Evolutionary conservation across 2,888 invertebrate species (phyloP).

Genomic region (Drosophila eohydei): DNA sequence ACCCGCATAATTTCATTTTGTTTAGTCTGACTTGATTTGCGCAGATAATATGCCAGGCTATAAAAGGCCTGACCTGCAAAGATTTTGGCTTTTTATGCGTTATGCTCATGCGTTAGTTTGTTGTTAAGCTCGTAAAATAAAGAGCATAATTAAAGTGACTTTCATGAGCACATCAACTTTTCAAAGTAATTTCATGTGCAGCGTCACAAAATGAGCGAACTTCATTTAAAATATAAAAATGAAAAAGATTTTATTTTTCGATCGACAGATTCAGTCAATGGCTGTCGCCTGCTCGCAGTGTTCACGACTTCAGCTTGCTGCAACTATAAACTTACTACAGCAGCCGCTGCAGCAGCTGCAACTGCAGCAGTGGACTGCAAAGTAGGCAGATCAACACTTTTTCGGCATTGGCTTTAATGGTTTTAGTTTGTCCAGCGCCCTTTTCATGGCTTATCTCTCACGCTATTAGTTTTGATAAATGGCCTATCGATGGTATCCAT

Average conservation of each 20-base stretch:
- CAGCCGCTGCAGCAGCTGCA: not conserved
- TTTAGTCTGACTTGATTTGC: conserved; percentile 41
- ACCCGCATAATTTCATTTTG: conserved; percentile 68
- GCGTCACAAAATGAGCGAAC: not conserved
- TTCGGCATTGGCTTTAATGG: conserved; percentile 43
- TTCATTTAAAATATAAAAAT: not conserved
- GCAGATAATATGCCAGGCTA: conserved; percentile 25
- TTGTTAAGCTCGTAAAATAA: conserved; percentile 36
- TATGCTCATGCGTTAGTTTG: conserved; percentile 37
- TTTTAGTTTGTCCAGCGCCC: conserved; percentile 35
- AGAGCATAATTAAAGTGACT: conserved; percentile 50
- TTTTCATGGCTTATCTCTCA: conserved; percentile 46
- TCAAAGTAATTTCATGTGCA: conserved; percentile 5
- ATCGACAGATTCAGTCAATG: not conserved
- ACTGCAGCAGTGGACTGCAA: conserved; percentile 3
- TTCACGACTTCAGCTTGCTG: conserved; percentile 8
- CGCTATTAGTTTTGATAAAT: conserved; percentile 74
- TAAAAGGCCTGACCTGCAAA: conserved; percentile 21
- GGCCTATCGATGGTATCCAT: conserved; percentile 45
- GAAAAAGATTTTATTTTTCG: not conserved
- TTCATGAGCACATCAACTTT: conserved; percentile 16
- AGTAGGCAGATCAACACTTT: conserved; percentile 21
- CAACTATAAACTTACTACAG: conserved; percentile 35
- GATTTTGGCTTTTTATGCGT: conserved; percentile 20
- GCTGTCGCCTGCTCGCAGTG: not conserved